Percentiles rank a stretch among this genome's conserved stretches.
phyloP scores from a whole-genome alignment of 1,140 invertebrate species.

The Lordiphosa mommai region DNA sequence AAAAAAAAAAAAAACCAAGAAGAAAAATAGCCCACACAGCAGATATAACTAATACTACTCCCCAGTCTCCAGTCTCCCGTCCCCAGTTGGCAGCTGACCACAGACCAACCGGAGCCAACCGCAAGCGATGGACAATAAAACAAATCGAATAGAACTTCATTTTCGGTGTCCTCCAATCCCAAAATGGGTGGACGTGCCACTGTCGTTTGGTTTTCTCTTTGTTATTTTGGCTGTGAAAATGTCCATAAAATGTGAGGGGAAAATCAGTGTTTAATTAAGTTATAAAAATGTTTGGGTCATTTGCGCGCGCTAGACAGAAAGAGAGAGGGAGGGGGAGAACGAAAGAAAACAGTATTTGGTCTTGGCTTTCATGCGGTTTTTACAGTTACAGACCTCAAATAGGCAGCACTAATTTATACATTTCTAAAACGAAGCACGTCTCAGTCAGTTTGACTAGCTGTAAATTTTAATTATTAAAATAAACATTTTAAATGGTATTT shows the following conservation, averaged over 20 bases:
- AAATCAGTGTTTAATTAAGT: slow-evolving; percentile 75
- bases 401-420: no score
- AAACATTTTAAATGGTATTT: no score
- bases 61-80: slow-evolving; percentile 30
- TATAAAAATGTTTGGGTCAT: slow-evolving; percentile 69
- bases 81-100: slow-evolving; percentile 49
- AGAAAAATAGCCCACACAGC: slow-evolving; percentile 58
- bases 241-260: slow-evolving; percentile 57
- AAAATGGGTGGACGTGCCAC: slow-evolving; percentile 2
- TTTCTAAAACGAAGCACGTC: no score
- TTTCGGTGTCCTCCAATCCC: slow-evolving; percentile 29
- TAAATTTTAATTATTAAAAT: no score
- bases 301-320: slow-evolving; percentile 29
- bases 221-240: slow-evolving; percentile 42
- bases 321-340: background rate
- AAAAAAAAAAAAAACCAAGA: slow-evolving; percentile 2
- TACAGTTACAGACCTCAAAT: background rate
- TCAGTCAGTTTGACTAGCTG: no score
- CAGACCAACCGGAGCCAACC: slow-evolving; percentile 21
- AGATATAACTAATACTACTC: slow-evolving; percentile 56
- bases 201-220: slow-evolving; percentile 11
- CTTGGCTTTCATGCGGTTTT: background rate
- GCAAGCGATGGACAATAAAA: slow-evolving; percentile 64
- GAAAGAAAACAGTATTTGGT: background rate
- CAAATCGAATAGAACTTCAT: slow-evolving; percentile 71